Conservation (phyloP, 1,140 invertebrate species). For the Drosophila ananassae region DNA sequence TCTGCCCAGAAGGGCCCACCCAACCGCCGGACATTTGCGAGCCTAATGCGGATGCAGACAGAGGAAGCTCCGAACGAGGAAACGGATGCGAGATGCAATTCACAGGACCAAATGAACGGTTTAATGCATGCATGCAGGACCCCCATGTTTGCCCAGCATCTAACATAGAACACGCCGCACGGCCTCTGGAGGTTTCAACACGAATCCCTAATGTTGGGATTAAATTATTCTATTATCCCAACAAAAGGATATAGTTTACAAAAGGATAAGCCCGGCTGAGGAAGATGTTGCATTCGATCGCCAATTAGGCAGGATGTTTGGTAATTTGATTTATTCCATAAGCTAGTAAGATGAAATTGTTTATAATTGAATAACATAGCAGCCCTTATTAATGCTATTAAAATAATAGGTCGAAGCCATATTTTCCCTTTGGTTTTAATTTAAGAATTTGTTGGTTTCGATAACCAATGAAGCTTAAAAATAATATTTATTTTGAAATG, state of each 20-base stretch:
- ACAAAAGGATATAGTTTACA: too few relatives aligned
- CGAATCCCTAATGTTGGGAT: conserved; percentile 1
- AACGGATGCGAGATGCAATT: conserved; percentile 71
- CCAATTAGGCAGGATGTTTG: conserved; percentile 14
- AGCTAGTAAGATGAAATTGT: not conserved
- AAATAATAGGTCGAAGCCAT: too few relatives aligned
- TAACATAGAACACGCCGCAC: conserved; percentile 8
- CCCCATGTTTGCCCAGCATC: conserved; percentile 23
- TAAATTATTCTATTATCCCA: conserved; percentile 56
- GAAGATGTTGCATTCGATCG: not conserved
- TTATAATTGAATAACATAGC: conserved; percentile 11
- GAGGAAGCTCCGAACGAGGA: conserved; percentile 25
- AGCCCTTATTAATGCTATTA: not conserved
- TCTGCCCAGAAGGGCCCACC: conserved; percentile 63
- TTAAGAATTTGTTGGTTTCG: not conserved
- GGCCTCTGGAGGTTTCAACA: not conserved
- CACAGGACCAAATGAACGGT: conserved; percentile 60
- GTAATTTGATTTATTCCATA: conserved; percentile 10
- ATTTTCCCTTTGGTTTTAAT: not conserved
- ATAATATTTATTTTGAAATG: too few relatives aligned
- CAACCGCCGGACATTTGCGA: conserved; percentile 1
- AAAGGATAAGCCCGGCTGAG: conserved; percentile 1
- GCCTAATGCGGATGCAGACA: conserved; percentile 44
- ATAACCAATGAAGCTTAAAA: too few relatives aligned
- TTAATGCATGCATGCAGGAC: conserved; percentile 52